Evolutionary conservation across 2,113 vertebrate species (phyloP), one percentile per base, ranked within the genome.

Genomic region (Machaerirhynchus nigripectus): DNA sequence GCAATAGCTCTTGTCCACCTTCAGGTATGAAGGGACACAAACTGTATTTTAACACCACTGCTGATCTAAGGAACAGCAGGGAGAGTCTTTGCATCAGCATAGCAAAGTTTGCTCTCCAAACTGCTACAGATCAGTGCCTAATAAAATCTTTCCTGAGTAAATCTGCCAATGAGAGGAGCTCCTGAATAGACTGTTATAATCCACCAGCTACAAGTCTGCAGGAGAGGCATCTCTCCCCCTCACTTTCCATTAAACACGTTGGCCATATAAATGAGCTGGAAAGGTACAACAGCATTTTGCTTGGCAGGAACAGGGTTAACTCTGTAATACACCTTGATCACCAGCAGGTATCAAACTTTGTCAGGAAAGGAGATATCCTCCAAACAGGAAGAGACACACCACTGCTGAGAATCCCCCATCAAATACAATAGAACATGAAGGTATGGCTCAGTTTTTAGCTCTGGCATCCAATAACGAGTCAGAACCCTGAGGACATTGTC

Each of bases 351-450:
- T 96, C 94, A 97, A 96, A 96, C 93, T 95, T 93, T 97, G 96
- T 97, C 97, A 97, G 94, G 55, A 97, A 96, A 97, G 96, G 96
- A 96, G 96, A 96, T 93, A 95, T 91, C 92, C 88, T 96, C 90
- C 84, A 97, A 97, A 97, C 92, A 93, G 93, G 82, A 97, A 96
- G 94, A 97, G 96, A 97, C 97, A 96, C 71, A 90, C 65, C 73
- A 61, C 67, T 83, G 89, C 92, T 96, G 86, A 96, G 96, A 96
- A 91, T 89, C 63, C 87, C 87, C 68, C 97, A 97, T 97, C 96
- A 97, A 96, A 96, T 95, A 96, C 97, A 97, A 97, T 96, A 97
- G 89, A 95, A 97, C 83, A 94, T 97, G 96, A 97, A 97, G 94
- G 96, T 96, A 93, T 26, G 40, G 89, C 89, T 96, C 84, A 56